Percentiles rank a stretch among this genome's conserved stretches.
phyloP scores from a whole-genome alignment of 2,888 invertebrate species.

The Trisateles emortualis region DNA sequence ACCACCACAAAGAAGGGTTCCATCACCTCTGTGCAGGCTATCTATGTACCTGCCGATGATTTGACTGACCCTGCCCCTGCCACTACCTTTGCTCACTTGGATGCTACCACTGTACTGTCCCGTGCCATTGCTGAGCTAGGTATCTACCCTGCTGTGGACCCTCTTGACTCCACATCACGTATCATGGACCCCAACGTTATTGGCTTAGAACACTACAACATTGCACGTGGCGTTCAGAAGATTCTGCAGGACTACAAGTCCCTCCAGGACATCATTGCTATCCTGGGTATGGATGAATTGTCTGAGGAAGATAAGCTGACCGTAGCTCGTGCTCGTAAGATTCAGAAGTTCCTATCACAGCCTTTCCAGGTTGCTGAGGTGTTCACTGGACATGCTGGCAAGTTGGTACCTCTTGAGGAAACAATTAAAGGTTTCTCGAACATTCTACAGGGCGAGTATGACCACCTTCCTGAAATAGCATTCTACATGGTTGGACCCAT shows the following conservation, averaged over 20 bases:
- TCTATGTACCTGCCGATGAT: constrained; percentile 98
- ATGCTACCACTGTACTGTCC: constrained; percentile 97
- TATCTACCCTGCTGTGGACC: constrained; percentile 98
- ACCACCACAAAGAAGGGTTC: constrained; percentile 98
- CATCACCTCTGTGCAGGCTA: constrained; percentile 98
- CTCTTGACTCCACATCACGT: constrained; percentile 97
- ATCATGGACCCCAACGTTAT: constrained; percentile 98
- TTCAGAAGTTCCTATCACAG: constrained; percentile 97
- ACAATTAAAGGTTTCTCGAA: constrained; percentile 96
- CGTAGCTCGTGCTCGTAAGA: constrained; percentile 97
- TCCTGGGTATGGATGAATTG: constrained; percentile 94
- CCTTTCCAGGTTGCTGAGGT: constrained; percentile 98
- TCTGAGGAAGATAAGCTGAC: constrained; percentile 98
- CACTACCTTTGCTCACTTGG: constrained; percentile 98
- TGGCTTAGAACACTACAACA: constrained; percentile 95
- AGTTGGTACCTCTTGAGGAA: constrained; percentile 94
- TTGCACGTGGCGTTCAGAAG: constrained; percentile 97
- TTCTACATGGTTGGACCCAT: constrained; percentile 99
- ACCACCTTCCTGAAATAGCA: constrained; percentile 96
- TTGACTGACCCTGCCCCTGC: constrained; percentile 98
- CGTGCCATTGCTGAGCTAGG: constrained; percentile 97
- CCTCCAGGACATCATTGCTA: constrained; percentile 95
- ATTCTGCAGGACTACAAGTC: constrained; percentile 94
- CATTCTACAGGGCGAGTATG: constrained; percentile 94
- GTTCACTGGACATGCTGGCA: constrained; percentile 97